Percentiles rank a stretch among this genome's conserved stretches.
phyloP scores from a whole-genome alignment of 2,888 invertebrate species.

The Drosophila sordidula region DNA sequence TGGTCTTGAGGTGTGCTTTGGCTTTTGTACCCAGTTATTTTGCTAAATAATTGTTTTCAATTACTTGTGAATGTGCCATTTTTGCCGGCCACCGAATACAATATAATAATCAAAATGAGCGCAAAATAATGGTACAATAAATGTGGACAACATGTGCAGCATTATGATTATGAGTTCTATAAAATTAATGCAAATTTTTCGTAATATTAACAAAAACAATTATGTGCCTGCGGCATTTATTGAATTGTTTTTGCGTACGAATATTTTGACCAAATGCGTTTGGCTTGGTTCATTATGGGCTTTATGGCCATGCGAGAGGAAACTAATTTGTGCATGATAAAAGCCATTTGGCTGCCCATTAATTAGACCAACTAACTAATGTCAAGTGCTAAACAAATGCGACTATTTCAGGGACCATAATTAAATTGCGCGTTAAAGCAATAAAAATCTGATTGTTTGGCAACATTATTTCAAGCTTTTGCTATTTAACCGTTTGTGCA shows the following conservation, averaged over 20 bases:
- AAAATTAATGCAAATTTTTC: slow-evolving; percentile 46
- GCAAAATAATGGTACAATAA: slow-evolving; percentile 15
- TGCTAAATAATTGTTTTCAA: slow-evolving; percentile 39
- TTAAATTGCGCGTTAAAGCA: slow-evolving; percentile 35
- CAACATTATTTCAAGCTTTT: slow-evolving; percentile 6
- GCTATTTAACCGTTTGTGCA: not conserved
- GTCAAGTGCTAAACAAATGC: slow-evolving; percentile 22
- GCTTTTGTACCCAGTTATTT: slow-evolving; percentile 1
- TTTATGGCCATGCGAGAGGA: slow-evolving; percentile 23
- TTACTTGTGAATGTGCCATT: slow-evolving; percentile 9
- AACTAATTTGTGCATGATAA: slow-evolving; percentile 56
- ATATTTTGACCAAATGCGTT: slow-evolving; percentile 12
- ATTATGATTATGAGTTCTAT: slow-evolving; percentile 20
- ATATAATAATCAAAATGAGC: slow-evolving; percentile 8
- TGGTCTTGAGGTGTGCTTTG: slow-evolving; percentile 22
- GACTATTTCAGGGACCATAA: slow-evolving; percentile 11
- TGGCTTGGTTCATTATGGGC: slow-evolving; percentile 27
- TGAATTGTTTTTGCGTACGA: slow-evolving; percentile 32
- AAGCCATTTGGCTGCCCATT: slow-evolving; percentile 54
- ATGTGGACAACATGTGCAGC: slow-evolving; percentile 14
- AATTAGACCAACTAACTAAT: slow-evolving; percentile 47
- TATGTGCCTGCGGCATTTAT: slow-evolving; percentile 29
- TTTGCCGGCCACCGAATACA: not conserved
- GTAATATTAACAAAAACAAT: slow-evolving; percentile 27
- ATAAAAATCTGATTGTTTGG: slow-evolving; percentile 23